phyloP scores from a whole-genome alignment of 2,888 invertebrate species.

The Candidula unifasciata region DNA sequence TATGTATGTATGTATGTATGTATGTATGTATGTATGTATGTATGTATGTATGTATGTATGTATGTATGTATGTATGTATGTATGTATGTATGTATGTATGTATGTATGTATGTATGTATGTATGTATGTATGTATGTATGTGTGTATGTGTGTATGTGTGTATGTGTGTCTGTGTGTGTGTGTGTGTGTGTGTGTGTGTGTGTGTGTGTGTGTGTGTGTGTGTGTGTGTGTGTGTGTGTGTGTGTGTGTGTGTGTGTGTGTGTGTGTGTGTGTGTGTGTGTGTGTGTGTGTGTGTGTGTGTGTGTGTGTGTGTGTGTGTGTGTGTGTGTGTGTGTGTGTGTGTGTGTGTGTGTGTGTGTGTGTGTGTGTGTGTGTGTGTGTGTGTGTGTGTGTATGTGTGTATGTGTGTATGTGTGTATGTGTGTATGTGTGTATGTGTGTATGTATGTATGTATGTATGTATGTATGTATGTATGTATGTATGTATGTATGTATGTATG shows the following conservation, averaged over 20 bases:
- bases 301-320: not conserved
- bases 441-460: conserved; percentile 1
- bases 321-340: not conserved
- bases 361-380: not conserved
- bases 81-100: not conserved
- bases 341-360: not conserved
- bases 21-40: not conserved
- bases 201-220: not conserved
- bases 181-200: not conserved
- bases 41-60: not conserved
- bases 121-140: not conserved
- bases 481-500: not conserved
- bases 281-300: not conserved
- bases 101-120: not conserved
- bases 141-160: not conserved
- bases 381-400: no score
- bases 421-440: not conserved
- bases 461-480: not conserved
- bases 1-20: not conserved
- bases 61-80: not conserved
- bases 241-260: not conserved
- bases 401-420: not conserved
- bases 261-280: not conserved
- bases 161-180: not conserved
- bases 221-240: not conserved